A percentile compares a stretch with the other conserved stretches of the same genome.
Conservation (phyloP, 2,113 vertebrate genomes). For the Dipodomys spectabilis region DNA sequence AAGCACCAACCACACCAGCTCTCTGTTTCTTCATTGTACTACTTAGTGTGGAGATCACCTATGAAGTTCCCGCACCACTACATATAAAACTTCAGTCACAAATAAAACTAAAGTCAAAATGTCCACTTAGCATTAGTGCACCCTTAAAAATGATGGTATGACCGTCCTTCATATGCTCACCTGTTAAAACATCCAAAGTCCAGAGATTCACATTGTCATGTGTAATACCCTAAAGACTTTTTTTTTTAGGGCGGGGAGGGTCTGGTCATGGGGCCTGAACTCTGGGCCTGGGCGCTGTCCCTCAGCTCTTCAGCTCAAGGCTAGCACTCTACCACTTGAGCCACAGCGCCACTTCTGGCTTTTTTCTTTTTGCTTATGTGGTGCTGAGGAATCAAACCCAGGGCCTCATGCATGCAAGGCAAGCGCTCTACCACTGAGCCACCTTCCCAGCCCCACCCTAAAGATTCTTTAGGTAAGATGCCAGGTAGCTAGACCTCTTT, state of each 20-base stretch:
- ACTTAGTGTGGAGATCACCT: background rate
- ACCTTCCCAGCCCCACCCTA: no score
- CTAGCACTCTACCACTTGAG: no score
- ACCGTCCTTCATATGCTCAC: background rate
- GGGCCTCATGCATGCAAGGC: no score
- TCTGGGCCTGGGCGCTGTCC: no score
- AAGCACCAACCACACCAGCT: background rate
- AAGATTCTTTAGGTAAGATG: background rate
- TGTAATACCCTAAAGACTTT: background rate
- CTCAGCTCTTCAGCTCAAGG: no score
- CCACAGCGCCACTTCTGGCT: no score
- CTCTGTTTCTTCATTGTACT: background rate
- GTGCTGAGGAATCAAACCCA: no score
- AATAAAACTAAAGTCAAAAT: conserved; percentile 4
- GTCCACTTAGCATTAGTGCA: background rate
- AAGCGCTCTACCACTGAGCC: no score
- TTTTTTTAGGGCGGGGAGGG: no score
- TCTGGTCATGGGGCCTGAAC: no score
- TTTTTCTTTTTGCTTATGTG: no score
- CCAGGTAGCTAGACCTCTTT: background rate
- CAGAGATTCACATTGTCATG: background rate
- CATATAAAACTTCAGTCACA: background rate
- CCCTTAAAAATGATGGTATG: background rate
- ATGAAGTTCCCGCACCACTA: background rate
- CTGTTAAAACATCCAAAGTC: background rate